These are phyloP conservation scores for Ormyrus pomaceus DNA, from an alignment of 2,888 invertebrate species.

Conservation along the genomic window DNA sequence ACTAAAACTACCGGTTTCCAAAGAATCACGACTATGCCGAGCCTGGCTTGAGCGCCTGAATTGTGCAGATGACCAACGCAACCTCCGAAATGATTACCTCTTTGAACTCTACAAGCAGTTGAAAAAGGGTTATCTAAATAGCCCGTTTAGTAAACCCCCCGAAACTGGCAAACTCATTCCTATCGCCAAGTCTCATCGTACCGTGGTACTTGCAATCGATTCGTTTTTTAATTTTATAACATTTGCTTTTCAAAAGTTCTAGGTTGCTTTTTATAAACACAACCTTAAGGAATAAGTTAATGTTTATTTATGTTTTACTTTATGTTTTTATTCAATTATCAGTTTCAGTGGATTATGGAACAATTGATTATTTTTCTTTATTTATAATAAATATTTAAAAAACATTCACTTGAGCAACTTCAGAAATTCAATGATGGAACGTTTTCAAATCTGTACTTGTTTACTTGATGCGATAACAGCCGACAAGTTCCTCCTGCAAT, in stretches of 20 bases:
- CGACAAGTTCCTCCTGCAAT: constrained; percentile 51
- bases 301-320: too few relatives aligned
- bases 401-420: too few relatives aligned
- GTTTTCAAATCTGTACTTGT: too few relatives aligned
- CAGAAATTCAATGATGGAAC: too few relatives aligned
- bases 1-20: constrained; percentile 58
- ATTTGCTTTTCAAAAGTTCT: too few relatives aligned
- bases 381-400: too few relatives aligned
- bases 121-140: constrained; percentile 2
- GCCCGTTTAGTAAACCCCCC: constrained; percentile 48
- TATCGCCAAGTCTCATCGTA: constrained; percentile 47
- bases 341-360: too few relatives aligned
- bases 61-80: constrained; percentile 62
- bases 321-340: too few relatives aligned
- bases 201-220: constrained; percentile 58
- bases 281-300: too few relatives aligned
- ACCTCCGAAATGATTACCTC: constrained; percentile 68
- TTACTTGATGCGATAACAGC: background rate
- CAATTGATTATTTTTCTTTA: too few relatives aligned
- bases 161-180: constrained; percentile 31
- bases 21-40: constrained; percentile 63
- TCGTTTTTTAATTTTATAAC: background rate
- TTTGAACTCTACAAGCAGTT: constrained; percentile 67
- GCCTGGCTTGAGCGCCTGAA: constrained; percentile 69
- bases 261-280: too few relatives aligned